Conservation (phyloP, 2,888 invertebrate genomes). For the Aphrophora alni region DNA sequence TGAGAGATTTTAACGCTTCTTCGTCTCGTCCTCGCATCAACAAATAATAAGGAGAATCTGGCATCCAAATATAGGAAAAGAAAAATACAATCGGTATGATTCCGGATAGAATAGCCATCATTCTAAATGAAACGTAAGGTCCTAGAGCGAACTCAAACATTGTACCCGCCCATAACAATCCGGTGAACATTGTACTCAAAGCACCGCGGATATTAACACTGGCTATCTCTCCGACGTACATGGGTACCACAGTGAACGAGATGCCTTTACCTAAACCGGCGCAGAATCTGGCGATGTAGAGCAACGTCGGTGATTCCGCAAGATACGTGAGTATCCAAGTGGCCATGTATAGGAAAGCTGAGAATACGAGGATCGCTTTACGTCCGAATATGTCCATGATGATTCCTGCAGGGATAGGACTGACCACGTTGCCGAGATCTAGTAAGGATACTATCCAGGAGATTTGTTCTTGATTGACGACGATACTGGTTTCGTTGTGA, state of each 20-base stretch:
- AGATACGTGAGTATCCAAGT: slow-evolving; percentile 34
- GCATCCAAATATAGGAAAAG: slow-evolving; percentile 63
- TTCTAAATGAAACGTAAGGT: slow-evolving; percentile 43
- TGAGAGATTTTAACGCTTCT: slow-evolving; percentile 41
- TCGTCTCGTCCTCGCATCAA: slow-evolving; percentile 60
- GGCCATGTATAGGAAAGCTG: slow-evolving; percentile 31
- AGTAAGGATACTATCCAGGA: slow-evolving; percentile 36
- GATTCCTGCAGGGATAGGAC: slow-evolving; percentile 34
- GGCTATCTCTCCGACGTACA: slow-evolving; percentile 51
- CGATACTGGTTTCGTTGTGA: slow-evolving; percentile 25
- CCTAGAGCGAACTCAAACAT: slow-evolving; percentile 48
- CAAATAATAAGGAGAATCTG: slow-evolving; percentile 68
- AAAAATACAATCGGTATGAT: slow-evolving; percentile 59
- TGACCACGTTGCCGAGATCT: slow-evolving; percentile 38
- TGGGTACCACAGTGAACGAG: slow-evolving; percentile 50
- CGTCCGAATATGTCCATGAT: slow-evolving; percentile 34
- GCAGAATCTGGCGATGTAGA: slow-evolving; percentile 41
- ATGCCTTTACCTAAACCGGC: slow-evolving; percentile 51
- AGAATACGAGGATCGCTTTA: slow-evolving; percentile 24
- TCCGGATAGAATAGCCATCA: slow-evolving; percentile 28
- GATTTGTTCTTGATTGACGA: slow-evolving; percentile 17
- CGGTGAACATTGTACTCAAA: slow-evolving; percentile 49
- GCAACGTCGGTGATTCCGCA: slow-evolving; percentile 20
- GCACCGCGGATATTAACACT: slow-evolving; percentile 50
- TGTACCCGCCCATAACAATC: slow-evolving; percentile 49